A percentile compares a stretch with the other conserved stretches of the same genome.
Evolutionary conservation across 1,140 invertebrate species (phyloP).

Genomic region (Maconellicoccus hirsutus): DNA sequence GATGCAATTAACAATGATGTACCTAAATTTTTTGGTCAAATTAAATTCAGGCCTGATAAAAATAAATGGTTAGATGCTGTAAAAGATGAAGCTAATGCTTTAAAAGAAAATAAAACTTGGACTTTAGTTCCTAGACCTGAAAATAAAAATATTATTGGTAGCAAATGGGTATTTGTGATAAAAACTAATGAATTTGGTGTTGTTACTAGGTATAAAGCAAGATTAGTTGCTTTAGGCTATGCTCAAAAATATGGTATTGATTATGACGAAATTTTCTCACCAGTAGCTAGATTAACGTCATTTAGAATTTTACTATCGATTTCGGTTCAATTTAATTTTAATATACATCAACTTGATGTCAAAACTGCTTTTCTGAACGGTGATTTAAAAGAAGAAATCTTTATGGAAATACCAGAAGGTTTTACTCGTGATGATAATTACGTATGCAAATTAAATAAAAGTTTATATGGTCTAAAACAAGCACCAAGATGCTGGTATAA

Average conservation of each 20-base stretch:
- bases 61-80: conserved; percentile 34
- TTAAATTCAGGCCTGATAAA: not conserved
- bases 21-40: not conserved
- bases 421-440: not conserved
- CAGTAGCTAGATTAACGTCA: conserved; percentile 32
- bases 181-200: conserved; percentile 32
- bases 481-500: conserved; percentile 34
- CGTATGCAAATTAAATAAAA: conserved; percentile 32
- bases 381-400: conserved; percentile 5
- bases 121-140: conserved; percentile 30
- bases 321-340: conserved; percentile 31
- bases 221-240: conserved; percentile 38
- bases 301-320: conserved; percentile 34
- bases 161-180: conserved; percentile 35
- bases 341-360: conserved; percentile 30
- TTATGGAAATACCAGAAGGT: not conserved
- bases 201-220: conserved; percentile 34
- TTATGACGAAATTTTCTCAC: conserved; percentile 34
- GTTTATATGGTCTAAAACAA: conserved; percentile 35
- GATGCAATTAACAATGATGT: not conserved
- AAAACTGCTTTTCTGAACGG: conserved; percentile 20
- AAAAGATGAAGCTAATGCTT: conserved; percentile 33
- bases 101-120: conserved; percentile 35
- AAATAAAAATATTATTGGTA: conserved; percentile 30
- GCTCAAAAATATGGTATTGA: no score